Conservation (phyloP, 2,113 vertebrate species). For the Clarias macrocephalus region DNA sequence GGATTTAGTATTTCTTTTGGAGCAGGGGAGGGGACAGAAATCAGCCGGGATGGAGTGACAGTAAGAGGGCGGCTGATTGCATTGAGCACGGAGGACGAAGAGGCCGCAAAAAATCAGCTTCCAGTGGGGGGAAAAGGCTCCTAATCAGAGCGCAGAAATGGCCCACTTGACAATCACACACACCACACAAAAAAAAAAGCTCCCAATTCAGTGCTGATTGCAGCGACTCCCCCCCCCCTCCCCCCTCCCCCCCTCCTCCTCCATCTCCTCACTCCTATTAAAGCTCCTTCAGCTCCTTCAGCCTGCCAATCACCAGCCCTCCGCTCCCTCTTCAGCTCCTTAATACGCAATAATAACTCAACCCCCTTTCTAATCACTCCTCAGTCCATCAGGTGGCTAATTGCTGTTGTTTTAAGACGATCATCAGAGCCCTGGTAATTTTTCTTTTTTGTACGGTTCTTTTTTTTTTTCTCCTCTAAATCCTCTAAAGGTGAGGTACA, state of each 20-base stretch:
- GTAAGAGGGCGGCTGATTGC: constrained; percentile 50
- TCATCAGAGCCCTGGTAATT: constrained; percentile 1
- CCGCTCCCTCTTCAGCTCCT: constrained; percentile 24
- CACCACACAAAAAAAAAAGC: constrained; percentile 48
- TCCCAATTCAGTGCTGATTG: constrained; percentile 54
- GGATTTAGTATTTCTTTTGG: constrained; percentile 15
- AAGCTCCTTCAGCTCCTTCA: constrained; percentile 50
- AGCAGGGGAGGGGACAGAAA: constrained; percentile 34
- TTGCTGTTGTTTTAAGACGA: constrained; percentile 54
- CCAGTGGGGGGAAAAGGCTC: constrained; percentile 19
- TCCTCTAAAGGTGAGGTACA: not conserved
- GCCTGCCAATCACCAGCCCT: constrained; percentile 48
- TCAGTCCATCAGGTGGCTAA: constrained; percentile 54
- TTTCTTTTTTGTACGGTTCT: not conserved
- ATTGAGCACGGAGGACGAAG: constrained; percentile 26
- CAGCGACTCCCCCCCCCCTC: constrained; percentile 17
- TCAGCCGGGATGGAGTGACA: constrained; percentile 46
- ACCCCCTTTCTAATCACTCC: constrained; percentile 48
- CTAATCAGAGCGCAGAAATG: constrained; percentile 56
- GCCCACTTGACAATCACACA: constrained; percentile 56
- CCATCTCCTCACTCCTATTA: constrained; percentile 36
- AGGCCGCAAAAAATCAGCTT: constrained; percentile 35
- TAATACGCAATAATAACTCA: constrained; percentile 52
- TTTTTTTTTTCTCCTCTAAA: not conserved
- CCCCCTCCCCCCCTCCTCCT: constrained; percentile 2